phyloP scores from a whole-genome alignment of 2,113 vertebrate species.

The Anguilla japonica region DNA sequence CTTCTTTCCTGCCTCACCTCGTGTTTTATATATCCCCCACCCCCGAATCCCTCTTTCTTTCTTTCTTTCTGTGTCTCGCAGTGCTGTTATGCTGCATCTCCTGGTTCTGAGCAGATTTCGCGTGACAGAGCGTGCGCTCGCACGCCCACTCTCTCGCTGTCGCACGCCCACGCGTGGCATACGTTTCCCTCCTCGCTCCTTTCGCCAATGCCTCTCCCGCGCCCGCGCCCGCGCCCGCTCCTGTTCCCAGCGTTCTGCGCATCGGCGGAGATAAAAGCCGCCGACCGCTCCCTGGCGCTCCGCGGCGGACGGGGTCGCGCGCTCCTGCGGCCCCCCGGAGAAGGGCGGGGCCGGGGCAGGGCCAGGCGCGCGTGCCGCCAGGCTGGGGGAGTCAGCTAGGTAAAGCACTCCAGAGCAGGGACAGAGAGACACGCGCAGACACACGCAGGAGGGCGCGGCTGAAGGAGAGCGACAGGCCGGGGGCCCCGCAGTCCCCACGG shows the following conservation, averaged over 20 bases:
- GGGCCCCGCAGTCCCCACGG: background rate
- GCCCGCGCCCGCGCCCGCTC: background rate
- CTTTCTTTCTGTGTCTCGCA: background rate
- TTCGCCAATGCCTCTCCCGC: background rate
- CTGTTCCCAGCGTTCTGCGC: background rate
- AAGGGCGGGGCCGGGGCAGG: too few species aligned
- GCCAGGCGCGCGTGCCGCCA: too few species aligned
- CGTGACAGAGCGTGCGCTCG: background rate
- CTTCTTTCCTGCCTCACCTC: background rate
- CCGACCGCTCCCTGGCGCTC: background rate
- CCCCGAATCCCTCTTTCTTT: background rate
- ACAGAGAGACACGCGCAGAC: background rate
- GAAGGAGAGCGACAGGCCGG: background rate
- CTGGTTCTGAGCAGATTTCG: background rate
- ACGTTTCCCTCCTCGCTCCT: background rate
- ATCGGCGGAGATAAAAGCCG: background rate
- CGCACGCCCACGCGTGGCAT: background rate
- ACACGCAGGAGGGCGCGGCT: background rate
- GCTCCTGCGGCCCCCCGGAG: too few species aligned
- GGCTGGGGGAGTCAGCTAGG: background rate
- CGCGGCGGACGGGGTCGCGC: too few species aligned
- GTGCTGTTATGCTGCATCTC: background rate
- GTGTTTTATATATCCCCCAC: background rate
- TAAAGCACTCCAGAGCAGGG: background rate
- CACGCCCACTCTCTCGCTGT: background rate